These are phyloP conservation scores for Pimephales promelas DNA, from an alignment of 2,113 vertebrate species.

Conservation along the genomic window DNA sequence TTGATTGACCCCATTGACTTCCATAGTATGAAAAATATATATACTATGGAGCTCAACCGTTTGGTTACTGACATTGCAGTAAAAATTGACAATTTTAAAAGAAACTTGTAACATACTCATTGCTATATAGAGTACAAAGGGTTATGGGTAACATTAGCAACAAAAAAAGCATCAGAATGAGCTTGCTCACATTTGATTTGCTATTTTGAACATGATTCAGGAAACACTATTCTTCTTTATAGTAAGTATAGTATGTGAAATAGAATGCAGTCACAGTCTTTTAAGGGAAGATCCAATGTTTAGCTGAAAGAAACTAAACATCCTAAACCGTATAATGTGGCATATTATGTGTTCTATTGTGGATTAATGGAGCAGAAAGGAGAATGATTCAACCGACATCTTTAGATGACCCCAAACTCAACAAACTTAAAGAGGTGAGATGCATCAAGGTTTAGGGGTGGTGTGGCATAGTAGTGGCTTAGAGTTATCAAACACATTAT, in stretches of 20 bases:
- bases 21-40: no score
- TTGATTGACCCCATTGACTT: no score
- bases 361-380: conserved; percentile 74
- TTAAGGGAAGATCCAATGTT: background rate
- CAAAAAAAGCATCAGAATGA: background rate
- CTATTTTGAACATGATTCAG: background rate
- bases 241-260: background rate
- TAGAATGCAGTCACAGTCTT: background rate
- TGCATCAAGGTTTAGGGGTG: background rate
- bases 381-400: conserved; percentile 79
- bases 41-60: no score
- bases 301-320: background rate
- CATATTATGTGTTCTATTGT: background rate
- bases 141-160: background rate
- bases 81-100: no score
- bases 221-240: background rate
- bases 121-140: background rate
- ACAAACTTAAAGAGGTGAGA: conserved; percentile 82
- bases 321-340: background rate
- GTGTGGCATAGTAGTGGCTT: background rate
- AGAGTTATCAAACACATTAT: background rate
- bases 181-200: background rate
- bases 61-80: no score
- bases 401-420: conserved; percentile 76
- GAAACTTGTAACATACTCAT: background rate